Evolutionary conservation across 2,113 vertebrate species (phyloP).

Genomic region (Rattus rattus): DNA sequence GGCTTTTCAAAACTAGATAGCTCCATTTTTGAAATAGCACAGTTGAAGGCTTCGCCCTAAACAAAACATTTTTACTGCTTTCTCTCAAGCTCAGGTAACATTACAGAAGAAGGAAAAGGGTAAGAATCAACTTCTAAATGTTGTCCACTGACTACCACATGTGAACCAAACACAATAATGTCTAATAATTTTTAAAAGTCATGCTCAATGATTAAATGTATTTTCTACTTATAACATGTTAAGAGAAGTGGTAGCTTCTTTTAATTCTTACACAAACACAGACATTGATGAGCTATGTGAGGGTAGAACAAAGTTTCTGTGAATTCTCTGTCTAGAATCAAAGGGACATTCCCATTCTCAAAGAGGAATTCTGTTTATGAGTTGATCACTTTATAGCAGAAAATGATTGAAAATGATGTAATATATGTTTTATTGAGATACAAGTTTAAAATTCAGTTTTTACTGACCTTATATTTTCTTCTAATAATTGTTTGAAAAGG

Average conservation of each 20-base stretch:
- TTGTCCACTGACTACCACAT: neutral
- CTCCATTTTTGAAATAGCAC: neutral
- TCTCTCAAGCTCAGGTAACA: neutral
- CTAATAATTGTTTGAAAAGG: neutral
- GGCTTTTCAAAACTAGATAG: neutral
- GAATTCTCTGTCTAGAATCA: neutral
- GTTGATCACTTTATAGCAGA: neutral
- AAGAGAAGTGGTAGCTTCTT: neutral
- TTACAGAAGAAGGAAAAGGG: neutral
- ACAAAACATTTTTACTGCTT: neutral
- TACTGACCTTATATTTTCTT: slow-evolving; percentile 32
- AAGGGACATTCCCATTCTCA: neutral
- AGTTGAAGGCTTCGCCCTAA: neutral
- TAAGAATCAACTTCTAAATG: neutral
- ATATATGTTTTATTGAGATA: neutral
- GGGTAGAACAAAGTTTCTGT: neutral
- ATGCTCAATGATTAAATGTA: neutral
- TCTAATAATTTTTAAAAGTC: neutral
- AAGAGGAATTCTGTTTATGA: neutral
- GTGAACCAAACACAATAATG: neutral
- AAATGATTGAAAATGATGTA: neutral
- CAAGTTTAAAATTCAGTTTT: neutral
- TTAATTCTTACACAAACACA: neutral
- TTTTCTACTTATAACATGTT: neutral
- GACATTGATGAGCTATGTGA: neutral